phyloP scores from a whole-genome alignment of 2,113 vertebrate species.

The Nettapus auritus region DNA sequence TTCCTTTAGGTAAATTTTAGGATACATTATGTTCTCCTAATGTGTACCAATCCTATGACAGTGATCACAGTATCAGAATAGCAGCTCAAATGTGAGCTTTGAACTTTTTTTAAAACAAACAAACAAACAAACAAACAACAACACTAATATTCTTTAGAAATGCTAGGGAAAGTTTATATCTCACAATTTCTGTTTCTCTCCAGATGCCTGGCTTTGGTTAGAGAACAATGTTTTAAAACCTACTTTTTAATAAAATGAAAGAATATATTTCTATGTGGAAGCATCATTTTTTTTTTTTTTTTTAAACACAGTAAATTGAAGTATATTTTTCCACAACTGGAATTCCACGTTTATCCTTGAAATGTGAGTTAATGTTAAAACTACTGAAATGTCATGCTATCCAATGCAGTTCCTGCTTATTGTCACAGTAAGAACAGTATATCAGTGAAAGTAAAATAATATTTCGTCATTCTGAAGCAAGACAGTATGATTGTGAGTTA shows the following conservation, averaged over 20 bases:
- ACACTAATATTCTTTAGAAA: not conserved
- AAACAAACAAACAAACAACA: too few species aligned
- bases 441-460: conserved; percentile 59
- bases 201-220: conserved; percentile 7
- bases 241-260: not conserved
- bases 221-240: not conserved
- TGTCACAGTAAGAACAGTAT: conserved; percentile 50
- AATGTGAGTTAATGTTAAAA: conserved; percentile 30
- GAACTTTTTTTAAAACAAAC: not conserved
- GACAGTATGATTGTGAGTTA: conserved; percentile 30
- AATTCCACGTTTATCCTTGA: conserved; percentile 36
- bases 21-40: not conserved
- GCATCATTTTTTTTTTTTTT: not conserved
- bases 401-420: conserved; percentile 5
- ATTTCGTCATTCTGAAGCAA: conserved; percentile 45
- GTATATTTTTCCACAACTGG: not conserved
- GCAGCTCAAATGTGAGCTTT: not conserved
- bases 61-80: not conserved
- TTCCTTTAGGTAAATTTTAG: not conserved
- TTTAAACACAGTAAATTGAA: not conserved
- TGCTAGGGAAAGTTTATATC: not conserved
- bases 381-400: conserved; percentile 2
- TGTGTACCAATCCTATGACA: not conserved
- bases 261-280: not conserved
- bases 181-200: not conserved